Percentiles rank a stretch among this genome's conserved stretches.
Evolutionary conservation across 2,113 vertebrate genomes (phyloP).

Genomic region (Daphoenositta chrysoptera): DNA sequence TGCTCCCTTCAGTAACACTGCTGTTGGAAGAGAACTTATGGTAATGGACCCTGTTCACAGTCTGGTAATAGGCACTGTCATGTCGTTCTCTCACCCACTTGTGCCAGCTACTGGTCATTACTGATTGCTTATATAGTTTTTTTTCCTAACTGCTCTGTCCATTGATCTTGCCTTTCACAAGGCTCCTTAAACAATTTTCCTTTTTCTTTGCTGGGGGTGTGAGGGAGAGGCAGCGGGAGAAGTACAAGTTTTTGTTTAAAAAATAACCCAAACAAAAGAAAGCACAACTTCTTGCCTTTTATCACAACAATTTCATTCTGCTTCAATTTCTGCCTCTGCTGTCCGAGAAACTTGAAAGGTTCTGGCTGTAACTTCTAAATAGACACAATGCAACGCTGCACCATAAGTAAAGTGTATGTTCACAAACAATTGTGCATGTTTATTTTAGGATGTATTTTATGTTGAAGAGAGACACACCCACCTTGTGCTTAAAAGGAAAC

Average conservation of each 20-base stretch:
- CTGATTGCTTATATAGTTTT: neutral
- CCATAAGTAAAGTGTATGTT: slow-evolving; percentile 13
- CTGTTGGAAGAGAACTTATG: neutral
- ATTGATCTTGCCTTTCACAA: neutral
- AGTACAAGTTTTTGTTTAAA: neutral
- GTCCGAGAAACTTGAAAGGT: neutral
- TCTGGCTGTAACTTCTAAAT: neutral
- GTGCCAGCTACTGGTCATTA: neutral
- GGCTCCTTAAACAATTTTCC: neutral
- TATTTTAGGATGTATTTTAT: slow-evolving; percentile 53
- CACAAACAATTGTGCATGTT: slow-evolving; percentile 36
- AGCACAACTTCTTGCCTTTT: neutral
- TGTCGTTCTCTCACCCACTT: neutral
- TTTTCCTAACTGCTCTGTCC: neutral
- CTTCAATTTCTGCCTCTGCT: slow-evolving; percentile 13
- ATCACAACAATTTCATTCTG: neutral
- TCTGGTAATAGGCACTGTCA: neutral
- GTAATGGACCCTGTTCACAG: neutral
- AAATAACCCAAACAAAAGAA: neutral
- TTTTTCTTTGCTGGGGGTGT: neutral
- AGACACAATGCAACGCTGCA: neutral
- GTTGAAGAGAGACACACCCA: slow-evolving; percentile 46
- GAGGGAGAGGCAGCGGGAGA: neutral
- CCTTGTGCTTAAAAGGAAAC: slow-evolving; percentile 53
- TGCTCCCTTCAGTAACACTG: neutral